A percentile compares a stretch with the other conserved stretches of the same genome.
phyloP scores from a whole-genome alignment of 2,888 invertebrate species.

The Spicauda simplicius region DNA sequence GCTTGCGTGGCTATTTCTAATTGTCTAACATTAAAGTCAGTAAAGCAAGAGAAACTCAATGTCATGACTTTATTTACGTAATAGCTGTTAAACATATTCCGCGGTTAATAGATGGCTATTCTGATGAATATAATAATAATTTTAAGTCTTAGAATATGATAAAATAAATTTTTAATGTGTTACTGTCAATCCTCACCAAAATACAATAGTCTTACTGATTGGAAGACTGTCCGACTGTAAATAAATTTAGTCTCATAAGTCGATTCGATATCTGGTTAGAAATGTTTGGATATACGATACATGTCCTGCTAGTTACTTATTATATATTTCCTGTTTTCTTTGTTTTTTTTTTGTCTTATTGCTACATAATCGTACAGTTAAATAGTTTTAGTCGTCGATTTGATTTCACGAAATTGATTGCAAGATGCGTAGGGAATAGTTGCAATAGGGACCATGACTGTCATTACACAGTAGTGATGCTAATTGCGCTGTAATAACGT shows the following conservation, averaged over 20 bases:
- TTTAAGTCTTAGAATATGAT: neutral
- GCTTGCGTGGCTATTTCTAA: too few relatives aligned
- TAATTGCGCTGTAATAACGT: slow-evolving; percentile 21
- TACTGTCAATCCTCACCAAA: neutral
- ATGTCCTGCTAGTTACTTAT: neutral
- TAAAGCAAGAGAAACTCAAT: too few relatives aligned
- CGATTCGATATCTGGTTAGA: neutral
- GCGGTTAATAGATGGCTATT: neutral
- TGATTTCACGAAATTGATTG: neutral
- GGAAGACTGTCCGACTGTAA: neutral
- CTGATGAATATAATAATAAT: neutral
- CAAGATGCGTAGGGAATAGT: neutral
- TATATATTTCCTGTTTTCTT: neutral
- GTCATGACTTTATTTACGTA: neutral
- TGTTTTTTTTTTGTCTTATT: neutral
- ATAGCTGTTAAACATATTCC: neutral
- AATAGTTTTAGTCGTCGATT: neutral
- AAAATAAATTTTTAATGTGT: neutral
- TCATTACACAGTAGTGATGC: slow-evolving; percentile 16
- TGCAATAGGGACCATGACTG: slow-evolving; percentile 21
- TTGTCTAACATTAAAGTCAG: neutral
- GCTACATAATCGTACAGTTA: neutral
- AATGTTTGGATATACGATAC: neutral
- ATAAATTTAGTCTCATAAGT: too few relatives aligned
- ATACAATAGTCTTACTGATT: neutral